Evolutionary conservation across 2,888 invertebrate genomes (phyloP).

Genomic region (Emmelina monodactyla): DNA sequence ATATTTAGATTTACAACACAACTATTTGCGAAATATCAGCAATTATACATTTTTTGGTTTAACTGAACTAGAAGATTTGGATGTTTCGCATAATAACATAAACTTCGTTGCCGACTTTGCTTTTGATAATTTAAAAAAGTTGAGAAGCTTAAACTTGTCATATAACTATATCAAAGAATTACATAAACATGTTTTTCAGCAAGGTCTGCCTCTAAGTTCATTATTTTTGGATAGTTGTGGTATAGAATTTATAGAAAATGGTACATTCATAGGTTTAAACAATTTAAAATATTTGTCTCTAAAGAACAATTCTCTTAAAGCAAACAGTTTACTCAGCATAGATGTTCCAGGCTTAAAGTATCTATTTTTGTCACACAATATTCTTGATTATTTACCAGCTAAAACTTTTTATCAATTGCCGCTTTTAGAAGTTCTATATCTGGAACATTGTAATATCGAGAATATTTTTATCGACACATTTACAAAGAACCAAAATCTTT

Average conservation of each 20-base stretch:
- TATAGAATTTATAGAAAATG: slow-evolving; percentile 75
- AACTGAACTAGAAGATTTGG: slow-evolving; percentile 80
- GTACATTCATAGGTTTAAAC: slow-evolving; percentile 77
- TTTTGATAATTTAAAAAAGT: slow-evolving; percentile 77
- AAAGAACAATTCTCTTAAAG: slow-evolving; percentile 75
- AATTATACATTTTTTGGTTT: slow-evolving; percentile 78
- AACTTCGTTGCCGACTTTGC: slow-evolving; percentile 75
- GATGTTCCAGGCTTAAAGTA: slow-evolving; percentile 79
- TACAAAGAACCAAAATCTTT: slow-evolving; percentile 75
- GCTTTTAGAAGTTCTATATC: slow-evolving; percentile 75
- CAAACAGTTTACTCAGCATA: slow-evolving; percentile 72
- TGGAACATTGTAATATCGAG: slow-evolving; percentile 75
- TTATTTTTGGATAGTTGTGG: slow-evolving; percentile 80
- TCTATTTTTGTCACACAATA: slow-evolving; percentile 78
- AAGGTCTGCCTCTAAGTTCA: slow-evolving; percentile 76
- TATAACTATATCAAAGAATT: slow-evolving; percentile 77
- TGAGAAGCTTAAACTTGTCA: slow-evolving; percentile 80
- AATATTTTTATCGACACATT: slow-evolving; percentile 76
- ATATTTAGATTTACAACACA: slow-evolving; percentile 80
- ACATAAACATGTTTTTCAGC: slow-evolving; percentile 77
- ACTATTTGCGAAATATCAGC: slow-evolving; percentile 74
- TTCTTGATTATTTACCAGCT: slow-evolving; percentile 75
- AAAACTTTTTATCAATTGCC: slow-evolving; percentile 79
- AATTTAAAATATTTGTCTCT: slow-evolving; percentile 82
- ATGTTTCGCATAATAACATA: slow-evolving; percentile 76